Conservation (phyloP, 2,888 invertebrate genomes). For the Abrostola triplasia region DNA sequence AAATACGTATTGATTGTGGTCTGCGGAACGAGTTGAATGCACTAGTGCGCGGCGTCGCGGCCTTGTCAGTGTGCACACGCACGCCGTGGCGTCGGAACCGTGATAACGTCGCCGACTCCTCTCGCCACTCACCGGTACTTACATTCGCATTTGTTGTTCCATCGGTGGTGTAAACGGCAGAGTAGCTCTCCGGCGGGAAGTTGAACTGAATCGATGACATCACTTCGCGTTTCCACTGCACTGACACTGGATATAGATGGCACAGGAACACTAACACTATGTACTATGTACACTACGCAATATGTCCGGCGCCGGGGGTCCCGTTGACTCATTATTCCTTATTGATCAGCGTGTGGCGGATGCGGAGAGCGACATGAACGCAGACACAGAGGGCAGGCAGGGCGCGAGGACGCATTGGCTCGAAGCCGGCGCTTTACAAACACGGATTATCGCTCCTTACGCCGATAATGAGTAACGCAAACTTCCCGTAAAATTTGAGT, state of each 20-base stretch:
- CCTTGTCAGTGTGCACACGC: constrained; percentile 77
- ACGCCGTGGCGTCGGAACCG: constrained; percentile 55
- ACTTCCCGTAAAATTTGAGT: constrained; percentile 74
- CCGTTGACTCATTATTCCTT: constrained; percentile 73
- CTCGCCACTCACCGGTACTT: constrained; percentile 70
- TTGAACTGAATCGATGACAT: constrained; percentile 77
- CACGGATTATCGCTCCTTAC: constrained; percentile 76
- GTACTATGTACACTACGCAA: constrained; percentile 54
- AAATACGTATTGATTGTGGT: constrained; percentile 61
- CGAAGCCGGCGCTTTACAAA: constrained; percentile 64
- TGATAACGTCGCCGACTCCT: constrained; percentile 70
- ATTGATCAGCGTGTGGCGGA: constrained; percentile 66
- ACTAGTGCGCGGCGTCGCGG: constrained; percentile 71
- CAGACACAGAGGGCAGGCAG: constrained; percentile 46
- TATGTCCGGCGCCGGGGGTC: constrained; percentile 59
- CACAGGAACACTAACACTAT: constrained; percentile 51
- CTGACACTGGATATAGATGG: constrained; percentile 59
- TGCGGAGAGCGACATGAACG: constrained; percentile 58
- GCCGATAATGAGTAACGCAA: constrained; percentile 80
- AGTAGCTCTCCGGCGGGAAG: constrained; percentile 84
- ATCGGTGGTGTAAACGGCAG: constrained; percentile 78
- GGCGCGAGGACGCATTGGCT: constrained; percentile 49
- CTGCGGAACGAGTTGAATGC: constrained; percentile 80
- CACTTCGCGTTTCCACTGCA: constrained; percentile 64
- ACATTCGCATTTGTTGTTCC: constrained; percentile 74